These are phyloP conservation scores for Etheostoma cragini DNA, from an alignment of 2,113 vertebrate species.

Conservation along the genomic window DNA sequence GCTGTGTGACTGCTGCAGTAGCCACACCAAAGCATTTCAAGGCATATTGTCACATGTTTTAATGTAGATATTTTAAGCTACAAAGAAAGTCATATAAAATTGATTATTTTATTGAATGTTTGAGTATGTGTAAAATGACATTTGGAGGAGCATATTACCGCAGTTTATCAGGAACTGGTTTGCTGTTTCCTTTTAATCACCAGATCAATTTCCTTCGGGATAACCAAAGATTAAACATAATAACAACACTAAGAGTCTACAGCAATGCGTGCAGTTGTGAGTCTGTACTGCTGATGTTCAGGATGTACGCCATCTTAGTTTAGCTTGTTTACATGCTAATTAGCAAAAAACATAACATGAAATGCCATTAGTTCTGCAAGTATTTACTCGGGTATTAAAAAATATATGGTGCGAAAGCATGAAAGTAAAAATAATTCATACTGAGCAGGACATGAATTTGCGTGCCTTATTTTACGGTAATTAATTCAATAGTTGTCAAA, in stretches of 20 bases:
- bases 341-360: background rate
- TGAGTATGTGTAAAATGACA: constrained; percentile 20
- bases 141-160: constrained; percentile 14
- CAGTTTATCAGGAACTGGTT: constrained; percentile 10
- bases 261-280: background rate
- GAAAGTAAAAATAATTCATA: background rate
- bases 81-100: constrained; percentile 34
- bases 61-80: constrained; percentile 43
- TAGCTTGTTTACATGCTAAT: background rate
- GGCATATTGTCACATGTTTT: constrained; percentile 29
- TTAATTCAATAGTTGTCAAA: background rate
- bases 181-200: constrained; percentile 9
- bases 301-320: background rate
- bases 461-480: background rate
- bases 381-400: background rate
- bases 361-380: background rate
- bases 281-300: background rate
- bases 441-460: no score
- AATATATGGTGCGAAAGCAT: background rate
- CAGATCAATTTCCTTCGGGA: constrained; percentile 9
- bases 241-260: background rate
- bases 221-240: constrained; percentile 1
- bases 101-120: constrained; percentile 20
- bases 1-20: constrained; percentile 24
- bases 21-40: constrained; percentile 29